These are phyloP conservation scores for Pangasius krempfi DNA, from an alignment of 2,797 vertebrate species.

Conservation along the genomic window DNA sequence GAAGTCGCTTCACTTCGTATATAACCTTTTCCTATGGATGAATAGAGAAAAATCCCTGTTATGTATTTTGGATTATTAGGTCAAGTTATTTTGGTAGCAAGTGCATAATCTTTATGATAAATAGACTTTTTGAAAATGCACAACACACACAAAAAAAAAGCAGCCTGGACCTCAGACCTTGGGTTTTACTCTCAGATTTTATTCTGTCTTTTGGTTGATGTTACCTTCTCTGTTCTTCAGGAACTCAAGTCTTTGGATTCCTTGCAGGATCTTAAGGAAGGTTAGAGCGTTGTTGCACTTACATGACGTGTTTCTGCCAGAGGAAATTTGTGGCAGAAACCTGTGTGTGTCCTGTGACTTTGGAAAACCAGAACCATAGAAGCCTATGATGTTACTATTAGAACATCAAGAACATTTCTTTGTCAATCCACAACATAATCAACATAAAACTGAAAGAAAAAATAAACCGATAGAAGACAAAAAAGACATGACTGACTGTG, in stretches of 20 bases:
- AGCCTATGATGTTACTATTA: not conserved
- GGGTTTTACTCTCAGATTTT: not conserved
- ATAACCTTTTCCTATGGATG: conserved; percentile 12
- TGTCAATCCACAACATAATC: not conserved
- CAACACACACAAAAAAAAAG: not conserved
- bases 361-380: not conserved
- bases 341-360: no score
- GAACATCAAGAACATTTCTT: not conserved
- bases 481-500: not conserved
- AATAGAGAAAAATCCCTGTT: conserved; percentile 23
- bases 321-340: no score
- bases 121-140: not conserved
- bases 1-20: conserved; percentile 58
- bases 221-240: not conserved
- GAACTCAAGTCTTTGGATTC: not conserved
- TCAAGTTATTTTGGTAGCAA: conserved; percentile 27
- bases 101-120: conserved; percentile 20
- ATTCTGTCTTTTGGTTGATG: not conserved
- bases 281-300: not conserved
- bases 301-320: not conserved
- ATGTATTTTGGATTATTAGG: conserved; percentile 32
- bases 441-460: not conserved
- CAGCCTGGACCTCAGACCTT: not conserved
- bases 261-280: not conserved
- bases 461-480: no score